These are phyloP conservation scores for Nixonia krombeini DNA, from an alignment of 1,140 invertebrate species.

Conservation along the genomic window DNA sequence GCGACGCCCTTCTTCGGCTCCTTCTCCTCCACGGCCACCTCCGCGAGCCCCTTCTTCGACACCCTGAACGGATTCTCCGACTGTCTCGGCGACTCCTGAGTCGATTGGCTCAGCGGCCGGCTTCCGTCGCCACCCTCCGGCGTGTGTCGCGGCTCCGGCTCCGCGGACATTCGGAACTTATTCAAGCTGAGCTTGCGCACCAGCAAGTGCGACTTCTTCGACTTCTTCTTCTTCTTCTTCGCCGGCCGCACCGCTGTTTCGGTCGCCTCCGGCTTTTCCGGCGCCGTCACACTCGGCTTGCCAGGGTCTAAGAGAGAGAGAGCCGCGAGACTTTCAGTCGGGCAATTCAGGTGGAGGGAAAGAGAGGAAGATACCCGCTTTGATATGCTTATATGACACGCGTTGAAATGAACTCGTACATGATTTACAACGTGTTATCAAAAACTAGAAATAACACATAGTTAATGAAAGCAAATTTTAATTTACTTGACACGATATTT, in stretches of 20 bases:
- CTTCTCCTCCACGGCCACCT: background rate
- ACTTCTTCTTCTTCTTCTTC: conserved; percentile 59
- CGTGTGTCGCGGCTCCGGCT: conserved; percentile 57
- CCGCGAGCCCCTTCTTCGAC: conserved; percentile 20
- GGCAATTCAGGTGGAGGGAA: too few species aligned
- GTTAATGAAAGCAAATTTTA: too few species aligned
- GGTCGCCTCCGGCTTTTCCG: conserved; percentile 26
- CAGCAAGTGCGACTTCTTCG: conserved; percentile 51
- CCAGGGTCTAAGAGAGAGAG: too few species aligned
- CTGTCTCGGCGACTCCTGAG: conserved; percentile 58
- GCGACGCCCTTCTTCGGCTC: conserved; percentile 5
- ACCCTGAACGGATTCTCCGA: conserved; percentile 44
- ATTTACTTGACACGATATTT: too few species aligned
- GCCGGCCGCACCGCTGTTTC: too few species aligned
- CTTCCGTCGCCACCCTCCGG: conserved; percentile 63
- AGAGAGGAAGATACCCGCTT: too few species aligned
- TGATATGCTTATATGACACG: too few species aligned
- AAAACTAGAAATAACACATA: too few species aligned
- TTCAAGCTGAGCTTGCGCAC: conserved; percentile 62
- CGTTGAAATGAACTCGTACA: too few species aligned
- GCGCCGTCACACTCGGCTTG: conserved; percentile 16
- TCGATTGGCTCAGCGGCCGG: conserved; percentile 61
- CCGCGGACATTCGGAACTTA: conserved; percentile 59
- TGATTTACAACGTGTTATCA: too few species aligned
- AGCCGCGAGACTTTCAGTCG: too few species aligned